Evolutionary conservation across 2,113 vertebrate species (phyloP).

Genomic region (Numida meleagris): DNA sequence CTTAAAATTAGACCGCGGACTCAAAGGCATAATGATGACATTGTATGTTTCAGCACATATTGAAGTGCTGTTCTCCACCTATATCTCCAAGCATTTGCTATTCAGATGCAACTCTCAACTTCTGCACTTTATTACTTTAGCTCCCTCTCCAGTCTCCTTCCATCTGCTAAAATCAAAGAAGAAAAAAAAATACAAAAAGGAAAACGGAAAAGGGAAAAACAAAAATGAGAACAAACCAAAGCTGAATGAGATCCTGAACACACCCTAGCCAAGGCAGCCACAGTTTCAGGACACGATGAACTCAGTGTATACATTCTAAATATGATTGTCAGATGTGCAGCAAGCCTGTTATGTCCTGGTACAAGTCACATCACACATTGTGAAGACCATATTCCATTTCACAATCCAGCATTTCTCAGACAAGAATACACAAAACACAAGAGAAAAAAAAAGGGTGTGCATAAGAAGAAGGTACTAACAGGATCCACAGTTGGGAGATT

Average conservation of each 20-base stretch:
- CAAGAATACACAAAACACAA: not conserved
- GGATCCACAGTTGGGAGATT: slow-evolving; percentile 97
- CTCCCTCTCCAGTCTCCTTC: not conserved
- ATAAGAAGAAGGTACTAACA: slow-evolving; percentile 81
- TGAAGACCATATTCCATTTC: not conserved
- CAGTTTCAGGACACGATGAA: not conserved
- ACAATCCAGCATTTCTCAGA: not conserved
- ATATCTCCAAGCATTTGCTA: not conserved
- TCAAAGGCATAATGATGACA: not conserved
- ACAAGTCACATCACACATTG: not conserved
- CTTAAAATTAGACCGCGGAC: not conserved
- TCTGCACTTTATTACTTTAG: not conserved
- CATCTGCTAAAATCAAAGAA: not conserved
- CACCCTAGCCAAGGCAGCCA: not conserved
- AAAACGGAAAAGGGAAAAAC: not conserved
- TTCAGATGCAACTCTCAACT: slow-evolving; percentile 5
- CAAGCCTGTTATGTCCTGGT: not conserved
- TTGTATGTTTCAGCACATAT: not conserved
- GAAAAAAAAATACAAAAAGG: not conserved
- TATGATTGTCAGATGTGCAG: accelerated
- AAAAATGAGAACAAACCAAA: not conserved
- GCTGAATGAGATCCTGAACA: not conserved
- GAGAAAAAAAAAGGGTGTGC: not conserved
- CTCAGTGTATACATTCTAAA: accelerated
- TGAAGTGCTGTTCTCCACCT: not conserved